Conservation (phyloP, 1,140 invertebrate genomes). For the Metopolophium dirhodum region DNA sequence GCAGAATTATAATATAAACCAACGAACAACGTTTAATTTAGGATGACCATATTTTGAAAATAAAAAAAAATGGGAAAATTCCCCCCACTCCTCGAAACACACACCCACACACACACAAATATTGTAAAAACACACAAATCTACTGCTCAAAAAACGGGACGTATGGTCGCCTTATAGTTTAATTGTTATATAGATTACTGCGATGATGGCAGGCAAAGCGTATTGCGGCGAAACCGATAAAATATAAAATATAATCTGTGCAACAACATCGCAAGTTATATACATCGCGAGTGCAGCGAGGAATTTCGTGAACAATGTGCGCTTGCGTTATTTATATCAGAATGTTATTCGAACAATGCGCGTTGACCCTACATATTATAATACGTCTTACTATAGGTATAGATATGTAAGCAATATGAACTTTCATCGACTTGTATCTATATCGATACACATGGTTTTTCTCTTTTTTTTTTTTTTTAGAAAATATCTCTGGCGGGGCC, state of each 20-base stretch:
- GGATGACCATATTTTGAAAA: too few species aligned
- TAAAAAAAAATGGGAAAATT: too few species aligned
- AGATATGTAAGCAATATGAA: neutral
- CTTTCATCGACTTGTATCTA: neutral
- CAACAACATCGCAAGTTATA: neutral
- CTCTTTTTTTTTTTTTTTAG: neutral
- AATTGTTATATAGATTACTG: too few species aligned
- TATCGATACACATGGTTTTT: neutral
- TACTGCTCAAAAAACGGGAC: too few species aligned
- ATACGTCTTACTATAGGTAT: too few species aligned
- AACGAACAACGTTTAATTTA: too few species aligned
- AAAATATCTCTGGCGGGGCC: neutral
- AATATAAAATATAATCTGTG: neutral
- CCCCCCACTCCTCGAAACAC: too few species aligned
- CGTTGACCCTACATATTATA: neutral
- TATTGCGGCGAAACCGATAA: neutral
- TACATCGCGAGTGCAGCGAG: neutral
- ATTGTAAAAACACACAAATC: too few species aligned
- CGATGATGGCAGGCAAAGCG: neutral
- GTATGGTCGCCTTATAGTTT: too few species aligned
- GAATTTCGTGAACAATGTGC: neutral
- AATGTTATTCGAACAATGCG: neutral
- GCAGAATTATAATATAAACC: too few species aligned
- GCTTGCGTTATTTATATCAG: neutral
- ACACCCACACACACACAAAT: too few species aligned